These are phyloP conservation scores for Andrena marginata DNA, from an alignment of 2,888 invertebrate genomes.

Conservation along the genomic window DNA sequence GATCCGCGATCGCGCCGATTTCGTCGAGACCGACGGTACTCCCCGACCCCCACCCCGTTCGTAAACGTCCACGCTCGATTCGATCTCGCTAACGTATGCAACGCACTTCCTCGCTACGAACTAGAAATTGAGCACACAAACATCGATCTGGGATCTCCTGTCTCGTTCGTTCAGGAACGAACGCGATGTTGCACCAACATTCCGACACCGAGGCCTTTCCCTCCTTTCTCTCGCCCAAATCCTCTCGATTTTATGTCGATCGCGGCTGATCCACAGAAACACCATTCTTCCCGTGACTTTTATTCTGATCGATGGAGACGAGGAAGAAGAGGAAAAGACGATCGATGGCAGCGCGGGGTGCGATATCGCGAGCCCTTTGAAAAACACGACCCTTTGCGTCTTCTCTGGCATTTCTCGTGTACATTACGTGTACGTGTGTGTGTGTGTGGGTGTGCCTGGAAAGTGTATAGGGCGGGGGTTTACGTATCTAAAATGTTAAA, in stretches of 20 bases:
- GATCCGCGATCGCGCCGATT: constrained; percentile 15
- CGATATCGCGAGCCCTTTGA: neutral
- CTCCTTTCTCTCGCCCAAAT: constrained; percentile 5
- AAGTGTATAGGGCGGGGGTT: constrained; percentile 4
- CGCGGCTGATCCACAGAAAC: neutral
- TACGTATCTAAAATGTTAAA: constrained; percentile 48
- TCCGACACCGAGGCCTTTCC: constrained; percentile 40
- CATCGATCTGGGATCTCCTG: constrained; percentile 57
- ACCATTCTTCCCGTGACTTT: neutral
- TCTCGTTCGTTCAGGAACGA: constrained; percentile 40
- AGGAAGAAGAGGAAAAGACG: constrained; percentile 48
- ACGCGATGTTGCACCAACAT: constrained; percentile 16
- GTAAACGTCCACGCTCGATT: constrained; percentile 34
- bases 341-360: constrained; percentile 25
- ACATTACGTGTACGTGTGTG: neutral
- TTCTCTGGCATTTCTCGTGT: constrained; percentile 1
- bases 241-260: neutral
- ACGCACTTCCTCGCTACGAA: constrained; percentile 66
- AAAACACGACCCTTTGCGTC: constrained; percentile 18
- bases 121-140: constrained; percentile 79
- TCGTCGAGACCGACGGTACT: constrained; percentile 9
- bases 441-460: constrained; percentile 27
- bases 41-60: too few relatives aligned
- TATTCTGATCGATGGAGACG: constrained; percentile 1
- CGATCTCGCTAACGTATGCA: constrained; percentile 45